These are phyloP conservation scores for Chionoecetes opilio DNA, from an alignment of 1,140 invertebrate species.

Conservation along the genomic window DNA sequence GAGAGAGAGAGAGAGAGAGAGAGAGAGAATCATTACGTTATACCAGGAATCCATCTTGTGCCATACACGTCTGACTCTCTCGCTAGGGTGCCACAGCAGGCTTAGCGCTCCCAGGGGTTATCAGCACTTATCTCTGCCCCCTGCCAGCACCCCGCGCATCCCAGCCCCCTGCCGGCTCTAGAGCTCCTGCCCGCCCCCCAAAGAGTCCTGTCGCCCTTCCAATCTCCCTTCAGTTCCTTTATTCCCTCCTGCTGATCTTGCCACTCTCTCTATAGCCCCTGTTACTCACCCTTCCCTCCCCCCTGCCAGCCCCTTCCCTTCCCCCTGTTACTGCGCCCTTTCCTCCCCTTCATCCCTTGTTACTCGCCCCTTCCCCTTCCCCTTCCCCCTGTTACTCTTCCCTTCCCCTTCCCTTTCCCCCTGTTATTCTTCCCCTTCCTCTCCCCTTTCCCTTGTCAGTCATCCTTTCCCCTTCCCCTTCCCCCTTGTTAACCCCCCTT, in stretches of 20 bases:
- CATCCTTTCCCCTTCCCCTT: no score
- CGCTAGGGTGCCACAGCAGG: not conserved
- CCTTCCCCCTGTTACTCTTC: no score
- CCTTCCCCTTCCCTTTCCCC: no score
- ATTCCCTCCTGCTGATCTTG: not conserved
- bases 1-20: constrained; percentile 1
- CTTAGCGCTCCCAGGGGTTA: not conserved
- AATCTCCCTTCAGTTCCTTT: not conserved
- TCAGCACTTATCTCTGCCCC: not conserved
- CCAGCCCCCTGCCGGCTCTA: not conserved
- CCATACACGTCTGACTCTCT: not conserved
- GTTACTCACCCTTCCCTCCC: not conserved
- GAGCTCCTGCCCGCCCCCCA: not conserved
- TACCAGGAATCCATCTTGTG: not conserved
- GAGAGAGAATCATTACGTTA: not conserved
- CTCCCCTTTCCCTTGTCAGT: no score
- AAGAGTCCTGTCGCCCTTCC: not conserved
- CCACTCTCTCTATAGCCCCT: not conserved
- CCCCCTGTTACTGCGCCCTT: no score
- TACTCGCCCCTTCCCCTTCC: no score
- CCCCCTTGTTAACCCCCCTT: not conserved
- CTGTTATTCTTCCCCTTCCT: no score
- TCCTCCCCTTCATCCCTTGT: no score
- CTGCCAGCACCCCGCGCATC: not conserved
- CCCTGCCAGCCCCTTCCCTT: not conserved